phyloP scores from a whole-genome alignment of 2,113 vertebrate genomes.

The Hyaena hyaena region DNA sequence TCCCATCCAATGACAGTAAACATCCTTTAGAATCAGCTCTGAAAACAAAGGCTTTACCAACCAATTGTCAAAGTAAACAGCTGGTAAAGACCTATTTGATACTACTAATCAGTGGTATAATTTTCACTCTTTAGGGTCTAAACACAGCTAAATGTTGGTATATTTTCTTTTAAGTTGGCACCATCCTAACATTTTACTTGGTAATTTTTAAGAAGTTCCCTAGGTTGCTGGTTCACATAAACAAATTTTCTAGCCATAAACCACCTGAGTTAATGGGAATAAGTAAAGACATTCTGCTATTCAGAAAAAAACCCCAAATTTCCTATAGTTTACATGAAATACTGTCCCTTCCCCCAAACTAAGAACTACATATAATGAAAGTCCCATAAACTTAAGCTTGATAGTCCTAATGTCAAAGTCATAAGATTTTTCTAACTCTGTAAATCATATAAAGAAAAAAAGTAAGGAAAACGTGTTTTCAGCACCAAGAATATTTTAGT shows the following conservation, averaged over 20 bases:
- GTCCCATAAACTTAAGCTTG: background rate
- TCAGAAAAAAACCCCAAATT: background rate
- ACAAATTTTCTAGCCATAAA: background rate
- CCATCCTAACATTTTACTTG: background rate
- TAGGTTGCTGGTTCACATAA: background rate
- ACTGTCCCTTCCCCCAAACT: no score
- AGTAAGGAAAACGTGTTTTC: background rate
- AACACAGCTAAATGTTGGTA: background rate
- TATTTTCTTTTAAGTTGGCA: background rate
- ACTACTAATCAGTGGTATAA: background rate
- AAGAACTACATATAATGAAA: background rate
- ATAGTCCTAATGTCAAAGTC: background rate
- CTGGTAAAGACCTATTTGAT: conserved; percentile 7
- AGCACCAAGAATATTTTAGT: no score
- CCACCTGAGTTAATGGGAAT: background rate
- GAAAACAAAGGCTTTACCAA: conserved; percentile 21
- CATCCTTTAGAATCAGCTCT: background rate
- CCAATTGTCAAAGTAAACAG: conserved; percentile 36
- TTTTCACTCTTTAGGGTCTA: conserved; percentile 1
- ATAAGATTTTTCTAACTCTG: background rate
- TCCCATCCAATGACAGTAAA: background rate
- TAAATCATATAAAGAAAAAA: background rate
- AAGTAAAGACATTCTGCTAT: background rate
- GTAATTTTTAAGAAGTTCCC: background rate
- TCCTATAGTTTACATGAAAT: background rate